A percentile compares a stretch with the other conserved stretches of the same genome.
These are phyloP conservation scores for Chiloscyllium punctatum DNA, from an alignment of 2,797 vertebrate species.

Conservation along the genomic window DNA sequence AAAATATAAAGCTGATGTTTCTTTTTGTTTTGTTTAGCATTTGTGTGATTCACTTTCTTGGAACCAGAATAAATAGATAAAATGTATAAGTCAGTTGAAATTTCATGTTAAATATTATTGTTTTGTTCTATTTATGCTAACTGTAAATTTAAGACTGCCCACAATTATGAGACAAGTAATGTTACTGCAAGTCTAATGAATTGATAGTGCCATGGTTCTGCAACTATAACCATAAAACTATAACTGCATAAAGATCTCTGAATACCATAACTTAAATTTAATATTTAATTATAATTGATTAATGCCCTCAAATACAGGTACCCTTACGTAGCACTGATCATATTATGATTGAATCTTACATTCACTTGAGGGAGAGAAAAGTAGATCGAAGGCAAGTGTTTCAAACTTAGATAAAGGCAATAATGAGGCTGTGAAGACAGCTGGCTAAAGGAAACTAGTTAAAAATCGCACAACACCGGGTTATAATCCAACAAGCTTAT, in stretches of 20 bases:
- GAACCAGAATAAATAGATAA: background rate
- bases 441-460: too few species aligned
- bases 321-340: too few species aligned
- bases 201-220: background rate
- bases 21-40: background rate
- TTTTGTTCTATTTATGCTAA: background rate
- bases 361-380: too few species aligned
- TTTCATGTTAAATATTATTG: background rate
- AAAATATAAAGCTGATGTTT: background rate
- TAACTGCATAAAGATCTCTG: background rate
- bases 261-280: too few species aligned
- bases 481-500: too few species aligned
- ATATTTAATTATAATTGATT: too few species aligned
- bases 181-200: background rate
- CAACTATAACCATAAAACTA: background rate
- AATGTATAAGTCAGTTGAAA: background rate
- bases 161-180: background rate
- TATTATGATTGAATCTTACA: too few species aligned
- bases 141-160: background rate
- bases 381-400: too few species aligned
- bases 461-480: too few species aligned
- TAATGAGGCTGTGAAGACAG: too few species aligned
- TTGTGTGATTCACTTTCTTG: background rate
- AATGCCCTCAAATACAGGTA: too few species aligned
- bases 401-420: too few species aligned